Evolutionary conservation across 1,140 invertebrate genomes (phyloP), one percentile per base, ranked within the genome.

Genomic region (Zeugodacus cucurbitae): DNA sequence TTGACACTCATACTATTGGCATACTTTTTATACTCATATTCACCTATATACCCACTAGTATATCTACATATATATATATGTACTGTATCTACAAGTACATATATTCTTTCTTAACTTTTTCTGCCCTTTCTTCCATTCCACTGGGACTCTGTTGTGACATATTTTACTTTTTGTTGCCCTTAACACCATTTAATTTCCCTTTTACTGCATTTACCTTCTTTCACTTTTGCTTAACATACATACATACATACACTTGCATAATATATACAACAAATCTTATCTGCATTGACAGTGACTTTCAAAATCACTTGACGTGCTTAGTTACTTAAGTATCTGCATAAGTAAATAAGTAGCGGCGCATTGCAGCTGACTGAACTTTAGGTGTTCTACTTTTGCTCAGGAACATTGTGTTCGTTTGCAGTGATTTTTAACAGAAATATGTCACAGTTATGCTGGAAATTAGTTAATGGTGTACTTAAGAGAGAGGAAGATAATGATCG

Each of bases 101-200:
- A 54, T 54, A 4, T 54, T 1, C 17, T 74, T 74, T 41, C 14
- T 20, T 37, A 74, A 74, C 34, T 74, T 41, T 74, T 41, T 74
- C 37, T 37, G 5, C 10, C 17, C 8, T 32, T 29, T 41, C 6
- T 74, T 2, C 37, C 37, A 41, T 74, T 41, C 37, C 70, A 74
- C 34, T 34, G 64, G 8, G 26, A 20, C 26, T 20, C 14, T 22
- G 34, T 41, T 37, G 34, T 32, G 62, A 8, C 4, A 74, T 34
- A 74, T 74, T 74, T 17, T 74, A 37, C 7, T 41, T 22, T 1
- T 74, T 74, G n/a, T 74, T 74, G 70, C 70, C 70, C 32, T 41
- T 74, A 74, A 41, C 70, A 74, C 70, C 34, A 74, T 41, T 74
- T 74, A 74, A 41, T 74, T 74, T 74, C 70, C 34, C 70, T 74